Conservation (phyloP, 2,797 vertebrate genomes). For the Lepilemur septentrionalis region DNA sequence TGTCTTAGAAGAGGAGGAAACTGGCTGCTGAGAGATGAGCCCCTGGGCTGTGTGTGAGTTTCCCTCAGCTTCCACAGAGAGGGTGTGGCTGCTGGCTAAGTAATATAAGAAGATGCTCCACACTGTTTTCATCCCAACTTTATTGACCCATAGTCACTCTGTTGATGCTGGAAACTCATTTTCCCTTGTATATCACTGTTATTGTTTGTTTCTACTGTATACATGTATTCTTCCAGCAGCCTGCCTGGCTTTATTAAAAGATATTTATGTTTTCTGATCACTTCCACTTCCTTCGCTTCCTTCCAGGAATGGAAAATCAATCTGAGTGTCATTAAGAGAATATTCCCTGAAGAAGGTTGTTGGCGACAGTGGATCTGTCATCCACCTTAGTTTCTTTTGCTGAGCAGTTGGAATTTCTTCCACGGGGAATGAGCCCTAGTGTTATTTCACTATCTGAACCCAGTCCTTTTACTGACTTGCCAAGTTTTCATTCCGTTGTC, state of each 20-base stretch:
- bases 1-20: neutral
- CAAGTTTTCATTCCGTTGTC: conserved; percentile 78
- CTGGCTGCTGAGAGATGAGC: neutral
- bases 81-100: neutral
- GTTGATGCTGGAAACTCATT: neutral
- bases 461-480: neutral
- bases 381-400: conserved; percentile 17
- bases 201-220: conserved; percentile 26
- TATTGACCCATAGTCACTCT: neutral
- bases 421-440: neutral
- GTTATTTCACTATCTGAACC: neutral
- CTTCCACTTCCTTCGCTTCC: conserved; percentile 44
- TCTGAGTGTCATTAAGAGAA: conserved; percentile 34
- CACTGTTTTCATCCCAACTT: neutral
- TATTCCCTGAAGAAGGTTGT: conserved; percentile 30
- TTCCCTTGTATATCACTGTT: neutral
- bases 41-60: neutral
- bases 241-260: conserved; percentile 38
- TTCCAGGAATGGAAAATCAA: conserved; percentile 45
- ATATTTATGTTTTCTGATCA: conserved; percentile 59
- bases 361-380: conserved; percentile 18
- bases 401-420: conserved; percentile 29
- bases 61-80: neutral
- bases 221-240: neutral
- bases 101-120: neutral